Percentiles rank a stretch among this genome's conserved stretches.
These are phyloP conservation scores for Seriola quinqueradiata DNA, from an alignment of 2,113 vertebrate species.

Conservation along the genomic window DNA sequence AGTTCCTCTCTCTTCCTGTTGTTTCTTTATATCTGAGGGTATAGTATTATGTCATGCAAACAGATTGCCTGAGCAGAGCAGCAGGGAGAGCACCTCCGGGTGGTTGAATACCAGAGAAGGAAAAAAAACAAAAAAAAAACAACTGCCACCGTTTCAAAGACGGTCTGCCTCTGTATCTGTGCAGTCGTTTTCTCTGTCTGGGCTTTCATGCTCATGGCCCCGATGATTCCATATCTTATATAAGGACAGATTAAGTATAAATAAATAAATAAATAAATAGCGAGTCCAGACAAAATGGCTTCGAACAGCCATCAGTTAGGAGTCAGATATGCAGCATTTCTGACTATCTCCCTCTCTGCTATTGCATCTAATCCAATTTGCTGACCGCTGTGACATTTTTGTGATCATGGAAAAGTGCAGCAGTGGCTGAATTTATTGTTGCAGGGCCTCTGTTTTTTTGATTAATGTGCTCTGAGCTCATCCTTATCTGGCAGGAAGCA, in stretches of 20 bases:
- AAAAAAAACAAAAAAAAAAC: slow-evolving; percentile 16
- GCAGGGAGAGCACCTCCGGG: slow-evolving; percentile 46
- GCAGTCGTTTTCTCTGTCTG: slow-evolving; percentile 32
- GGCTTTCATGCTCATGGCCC: slow-evolving; percentile 48
- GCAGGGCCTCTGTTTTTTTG: slow-evolving; percentile 44
- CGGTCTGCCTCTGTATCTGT: slow-evolving; percentile 17
- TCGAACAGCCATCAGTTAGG: slow-evolving; percentile 43
- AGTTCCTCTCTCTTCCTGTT: slow-evolving; percentile 26
- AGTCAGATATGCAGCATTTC: slow-evolving; percentile 44
- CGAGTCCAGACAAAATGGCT: slow-evolving; percentile 26
- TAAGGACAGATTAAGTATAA: slow-evolving; percentile 58
- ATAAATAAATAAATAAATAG: slow-evolving; percentile 20
- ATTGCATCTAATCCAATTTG: slow-evolving; percentile 62
- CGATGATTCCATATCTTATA: slow-evolving; percentile 57
- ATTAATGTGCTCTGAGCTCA: slow-evolving; percentile 59
- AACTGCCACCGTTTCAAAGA: slow-evolving; percentile 42
- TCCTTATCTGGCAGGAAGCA: slow-evolving; percentile 60
- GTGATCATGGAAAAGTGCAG: slow-evolving; percentile 60
- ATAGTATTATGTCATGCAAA: slow-evolving; percentile 47
- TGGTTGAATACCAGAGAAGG: slow-evolving; percentile 24
- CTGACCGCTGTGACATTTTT: slow-evolving; percentile 74
- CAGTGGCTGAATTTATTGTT: slow-evolving; percentile 59
- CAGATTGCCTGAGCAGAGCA: slow-evolving; percentile 36
- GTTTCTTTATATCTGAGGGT: slow-evolving; percentile 29
- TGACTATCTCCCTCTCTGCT: slow-evolving; percentile 38